Base-by-base conservation (phyloP, 2,113 vertebrate species). In the Hiodon alosoides region DNA sequence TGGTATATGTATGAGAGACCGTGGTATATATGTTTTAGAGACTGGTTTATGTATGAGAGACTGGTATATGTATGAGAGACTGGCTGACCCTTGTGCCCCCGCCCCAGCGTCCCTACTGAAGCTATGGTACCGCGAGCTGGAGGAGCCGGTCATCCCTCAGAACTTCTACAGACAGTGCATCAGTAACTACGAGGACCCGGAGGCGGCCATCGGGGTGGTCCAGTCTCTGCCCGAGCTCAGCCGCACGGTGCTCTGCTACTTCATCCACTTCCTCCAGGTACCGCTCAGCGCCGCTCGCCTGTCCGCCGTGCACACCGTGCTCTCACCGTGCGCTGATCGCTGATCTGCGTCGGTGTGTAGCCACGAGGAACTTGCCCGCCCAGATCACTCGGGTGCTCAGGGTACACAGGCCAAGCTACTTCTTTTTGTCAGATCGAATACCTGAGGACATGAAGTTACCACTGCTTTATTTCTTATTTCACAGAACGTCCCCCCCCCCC, bases 181-280 rank as follows among this genome's bases (percentile, higher is more conserved):
- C 76, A 90, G 83, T 83, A 90, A 90, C 81, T 93, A 92, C 0
- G 91, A 93, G 81, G 91, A 93, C 75, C 91, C 92, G 0, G 90
- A 91, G 0, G 91, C 91, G 6, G 91, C 92, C 0, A 90, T 93
- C 59, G 83, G 85, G 0, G 91, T 93, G 51, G 91, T 93, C 53
- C 90, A 91, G 75, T 89, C 89, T 54, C 77, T 93, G 80, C 92
- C 92, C 0, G 91, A 93, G 71, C 88, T 92, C 69, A 93, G 90
- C 86, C 85, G 88, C 53, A 84, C 92, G 74, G 92, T 93, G 78
- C 86, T 93, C 62, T 91, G 90, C 82, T 93, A 93, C 83, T 91
- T 93, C 85, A 93, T 93, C 73, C 90, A 92, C 83, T 93, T 93
- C 77, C 85, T 93, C 79, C 92, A 93, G 91, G 92, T 93, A 85